Evolutionary conservation across 2,888 invertebrate genomes (phyloP), one percentile per base, ranked within the genome.

Genomic region (Drosophila gaucha): DNA sequence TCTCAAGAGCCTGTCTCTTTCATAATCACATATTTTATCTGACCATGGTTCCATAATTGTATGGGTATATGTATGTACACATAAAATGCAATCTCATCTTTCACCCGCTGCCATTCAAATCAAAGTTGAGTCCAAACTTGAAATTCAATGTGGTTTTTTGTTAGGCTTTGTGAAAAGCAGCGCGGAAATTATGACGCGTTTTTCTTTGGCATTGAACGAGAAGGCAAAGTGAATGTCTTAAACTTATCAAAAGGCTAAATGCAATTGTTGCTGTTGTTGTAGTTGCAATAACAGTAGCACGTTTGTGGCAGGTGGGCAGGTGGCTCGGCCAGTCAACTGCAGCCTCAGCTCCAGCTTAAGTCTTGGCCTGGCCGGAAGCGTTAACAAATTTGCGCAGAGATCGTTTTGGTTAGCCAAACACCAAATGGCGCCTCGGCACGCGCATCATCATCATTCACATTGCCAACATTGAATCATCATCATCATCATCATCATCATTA

Each of bases 121-220:
- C 31, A 39, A 49, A 49, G 38, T 46, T 24, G 46, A 18, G 16
- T 62, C 33, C 10, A 46, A 67, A 66, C 55, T 43, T 44, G 36
- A 44, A 44, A 22, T 24, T n/a, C 14, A 60, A 39, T 50, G 33
- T 50, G 28, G 33, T 1, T 36, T 20, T 46, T 38, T 22, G 18
- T 9, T 36, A 38, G 20, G 47, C 39, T 36, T 24, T 43, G 64
- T 49, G 57, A 57, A 78, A 69, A 74, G 64, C 78, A 33, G 57
- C 50, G 49, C 73, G 85, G 87, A 80, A 84, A 80, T 80, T 78
- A 74, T 80, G 75, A 80, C 54, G 71, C 63, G 80, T 67, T 78
- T 85, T 79, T 82, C 79, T 54, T 67, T 85, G 83, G 79, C 79
- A 86, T 86, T 83, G 86, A 83, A 55, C 58, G 58, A 39, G 65